These are phyloP conservation scores for Notodonta dromedarius DNA, from an alignment of 2,888 invertebrate species.

Conservation along the genomic window DNA sequence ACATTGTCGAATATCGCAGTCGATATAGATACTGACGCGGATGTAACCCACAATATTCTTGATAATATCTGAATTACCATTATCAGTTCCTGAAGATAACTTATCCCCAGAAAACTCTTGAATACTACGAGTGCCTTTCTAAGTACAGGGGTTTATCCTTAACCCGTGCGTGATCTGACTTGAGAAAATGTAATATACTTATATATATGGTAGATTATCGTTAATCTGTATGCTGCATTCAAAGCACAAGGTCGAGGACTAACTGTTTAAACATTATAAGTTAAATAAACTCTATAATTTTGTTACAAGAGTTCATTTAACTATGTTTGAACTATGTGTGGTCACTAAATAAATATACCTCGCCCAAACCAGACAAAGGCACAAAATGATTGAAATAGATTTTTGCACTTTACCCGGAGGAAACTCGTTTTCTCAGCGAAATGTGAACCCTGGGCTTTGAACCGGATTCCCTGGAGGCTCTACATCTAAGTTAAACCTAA, in stretches of 20 bases:
- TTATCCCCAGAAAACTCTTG: neutral
- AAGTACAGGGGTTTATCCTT: slow-evolving; percentile 6
- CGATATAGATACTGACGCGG: too few species aligned
- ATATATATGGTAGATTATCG: slow-evolving; percentile 26
- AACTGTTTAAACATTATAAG: too few species aligned
- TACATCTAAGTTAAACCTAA: slow-evolving; percentile 73
- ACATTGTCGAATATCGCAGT: too few species aligned
- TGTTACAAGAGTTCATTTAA: neutral
- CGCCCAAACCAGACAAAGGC: slow-evolving; percentile 3
- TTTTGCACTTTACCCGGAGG: slow-evolving; percentile 34
- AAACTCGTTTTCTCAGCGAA: slow-evolving; percentile 54
- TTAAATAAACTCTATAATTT: neutral
- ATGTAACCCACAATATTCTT: too few species aligned
- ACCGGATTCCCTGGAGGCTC: slow-evolving; percentile 55
- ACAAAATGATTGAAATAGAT: slow-evolving; percentile 41
- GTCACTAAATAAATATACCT: neutral
- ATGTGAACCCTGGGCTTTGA: slow-evolving; percentile 60
- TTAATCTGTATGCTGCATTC: slow-evolving; percentile 51
- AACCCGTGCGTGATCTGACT: slow-evolving; percentile 11
- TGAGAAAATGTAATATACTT: slow-evolving; percentile 18
- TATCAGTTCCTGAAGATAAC: neutral
- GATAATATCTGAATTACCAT: too few species aligned
- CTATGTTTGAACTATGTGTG: neutral
- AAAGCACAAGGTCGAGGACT: slow-evolving; percentile 12
- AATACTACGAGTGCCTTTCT: neutral